phyloP scores from a whole-genome alignment of 2,113 vertebrate species.

The Caretta caretta region DNA sequence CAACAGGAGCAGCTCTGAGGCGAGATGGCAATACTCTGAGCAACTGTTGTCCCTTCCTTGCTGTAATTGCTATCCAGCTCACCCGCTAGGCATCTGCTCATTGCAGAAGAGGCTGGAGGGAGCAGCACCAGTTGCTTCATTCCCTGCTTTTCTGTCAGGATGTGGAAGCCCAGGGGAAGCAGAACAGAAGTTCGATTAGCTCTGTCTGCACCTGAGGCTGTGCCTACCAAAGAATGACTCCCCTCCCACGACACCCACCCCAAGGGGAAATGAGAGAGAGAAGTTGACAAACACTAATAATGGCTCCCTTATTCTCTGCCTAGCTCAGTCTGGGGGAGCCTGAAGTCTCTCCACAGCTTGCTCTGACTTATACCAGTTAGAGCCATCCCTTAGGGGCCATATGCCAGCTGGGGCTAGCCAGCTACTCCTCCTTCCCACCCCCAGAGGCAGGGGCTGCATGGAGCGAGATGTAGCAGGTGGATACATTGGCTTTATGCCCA shows the following conservation, averaged over 20 bases:
- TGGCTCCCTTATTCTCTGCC: neutral
- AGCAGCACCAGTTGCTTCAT: neutral
- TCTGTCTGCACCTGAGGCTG: neutral
- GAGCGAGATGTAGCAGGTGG: neutral
- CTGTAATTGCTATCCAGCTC: neutral
- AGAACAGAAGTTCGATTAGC: neutral
- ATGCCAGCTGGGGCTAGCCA: neutral
- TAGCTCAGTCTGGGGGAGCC: neutral
- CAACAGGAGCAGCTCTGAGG: neutral
- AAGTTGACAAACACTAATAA: neutral
- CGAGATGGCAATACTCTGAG: neutral
- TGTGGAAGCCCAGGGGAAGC: neutral
- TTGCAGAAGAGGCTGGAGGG: neutral
- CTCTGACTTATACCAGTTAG: neutral
- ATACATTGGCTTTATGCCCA: neutral
- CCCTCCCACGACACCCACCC: neutral
- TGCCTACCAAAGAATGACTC: neutral
- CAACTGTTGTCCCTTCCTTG: neutral
- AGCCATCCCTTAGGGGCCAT: neutral
- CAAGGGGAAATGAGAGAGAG: neutral
- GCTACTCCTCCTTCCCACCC: neutral
- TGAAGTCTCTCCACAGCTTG: neutral
- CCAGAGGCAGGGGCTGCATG: no score
- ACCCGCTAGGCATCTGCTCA: neutral
- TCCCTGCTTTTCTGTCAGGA: neutral